phyloP scores from a whole-genome alignment of 2,888 invertebrate species.

The Apamea anceps region DNA sequence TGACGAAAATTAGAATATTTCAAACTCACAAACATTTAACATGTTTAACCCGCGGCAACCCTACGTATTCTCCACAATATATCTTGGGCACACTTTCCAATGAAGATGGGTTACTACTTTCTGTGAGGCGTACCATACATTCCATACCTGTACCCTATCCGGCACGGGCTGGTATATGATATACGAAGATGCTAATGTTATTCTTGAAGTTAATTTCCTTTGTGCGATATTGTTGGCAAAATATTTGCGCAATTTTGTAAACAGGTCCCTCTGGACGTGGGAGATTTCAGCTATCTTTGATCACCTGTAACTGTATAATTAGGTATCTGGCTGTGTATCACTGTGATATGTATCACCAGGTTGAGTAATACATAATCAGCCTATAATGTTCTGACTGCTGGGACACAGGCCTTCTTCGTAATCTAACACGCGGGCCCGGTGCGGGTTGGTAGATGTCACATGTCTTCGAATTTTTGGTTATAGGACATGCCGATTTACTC shows the following conservation, averaged over 20 bases:
- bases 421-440: too few relatives aligned
- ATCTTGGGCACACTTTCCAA: constrained; percentile 80
- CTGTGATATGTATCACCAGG: too few relatives aligned
- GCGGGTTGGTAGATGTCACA: too few relatives aligned
- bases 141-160: constrained; percentile 74
- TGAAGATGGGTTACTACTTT: constrained; percentile 80
- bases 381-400: too few relatives aligned
- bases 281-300: too few relatives aligned
- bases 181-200: constrained; percentile 59
- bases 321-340: too few relatives aligned
- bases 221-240: neutral
- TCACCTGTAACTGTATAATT: neutral
- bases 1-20: neutral
- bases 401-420: too few relatives aligned
- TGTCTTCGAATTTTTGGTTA: too few relatives aligned
- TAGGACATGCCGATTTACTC: too few relatives aligned
- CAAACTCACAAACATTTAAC: neutral
- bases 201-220: constrained; percentile 1
- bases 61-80: constrained; percentile 59
- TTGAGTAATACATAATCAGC: too few relatives aligned
- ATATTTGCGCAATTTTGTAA: too few relatives aligned
- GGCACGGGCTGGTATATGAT: constrained; percentile 69
- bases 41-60: constrained; percentile 44
- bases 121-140: constrained; percentile 76
- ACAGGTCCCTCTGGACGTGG: too few relatives aligned